Conservation (phyloP, 2,888 invertebrate genomes). For the Agrotis segetum region DNA sequence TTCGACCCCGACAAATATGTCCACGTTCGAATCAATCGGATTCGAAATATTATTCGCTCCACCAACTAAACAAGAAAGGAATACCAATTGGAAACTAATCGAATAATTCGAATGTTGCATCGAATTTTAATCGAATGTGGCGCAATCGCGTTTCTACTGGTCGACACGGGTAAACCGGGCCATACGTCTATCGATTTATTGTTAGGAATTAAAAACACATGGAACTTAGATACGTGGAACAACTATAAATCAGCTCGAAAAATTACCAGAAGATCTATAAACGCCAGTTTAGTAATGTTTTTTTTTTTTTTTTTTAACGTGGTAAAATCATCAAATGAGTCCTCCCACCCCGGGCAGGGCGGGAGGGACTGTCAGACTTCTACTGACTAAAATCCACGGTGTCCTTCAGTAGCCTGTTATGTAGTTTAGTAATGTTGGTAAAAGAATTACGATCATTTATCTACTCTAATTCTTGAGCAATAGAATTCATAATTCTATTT, state of each 20-base stretch:
- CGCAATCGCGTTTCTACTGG: slow-evolving; percentile 37
- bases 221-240: not conserved
- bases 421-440: too few species aligned
- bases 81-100: slow-evolving; percentile 44
- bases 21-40: slow-evolving; percentile 13
- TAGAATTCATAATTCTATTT: too few species aligned
- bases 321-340: too few species aligned
- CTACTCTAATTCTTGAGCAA: too few species aligned
- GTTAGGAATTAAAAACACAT: not conserved
- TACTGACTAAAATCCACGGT: too few species aligned
- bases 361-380: too few species aligned
- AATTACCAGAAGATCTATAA: too few species aligned
- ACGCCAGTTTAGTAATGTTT: too few species aligned
- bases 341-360: too few species aligned
- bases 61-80: slow-evolving; percentile 19
- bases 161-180: slow-evolving; percentile 9
- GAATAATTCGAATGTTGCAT: slow-evolving; percentile 44
- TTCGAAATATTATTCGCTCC: slow-evolving; percentile 15
- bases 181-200: slow-evolving; percentile 32
- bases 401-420: too few species aligned
- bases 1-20: slow-evolving; percentile 1
- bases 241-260: slow-evolving; percentile 1
- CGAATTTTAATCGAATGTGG: slow-evolving; percentile 44
- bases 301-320: too few species aligned
- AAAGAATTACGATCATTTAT: too few species aligned